These are phyloP conservation scores for Squalus acanthias DNA, from an alignment of 2,797 vertebrate genomes.

Conservation along the genomic window DNA sequence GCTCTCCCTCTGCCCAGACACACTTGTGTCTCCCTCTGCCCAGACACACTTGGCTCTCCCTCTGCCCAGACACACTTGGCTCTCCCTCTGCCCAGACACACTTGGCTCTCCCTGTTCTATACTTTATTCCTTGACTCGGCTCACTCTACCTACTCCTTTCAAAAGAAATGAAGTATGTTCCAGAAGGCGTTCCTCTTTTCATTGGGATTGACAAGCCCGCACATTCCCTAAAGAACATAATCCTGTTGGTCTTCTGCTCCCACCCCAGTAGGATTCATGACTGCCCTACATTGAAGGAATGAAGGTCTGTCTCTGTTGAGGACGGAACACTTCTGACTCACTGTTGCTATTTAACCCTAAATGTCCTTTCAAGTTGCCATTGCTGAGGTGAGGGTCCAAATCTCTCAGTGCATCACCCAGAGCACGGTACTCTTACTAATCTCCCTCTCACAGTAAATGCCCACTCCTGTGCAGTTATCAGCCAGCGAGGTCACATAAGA, in stretches of 20 bases:
- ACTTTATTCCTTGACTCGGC: no score
- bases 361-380: background rate
- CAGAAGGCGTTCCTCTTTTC: no score
- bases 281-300: background rate
- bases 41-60: no score
- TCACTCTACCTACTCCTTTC: no score
- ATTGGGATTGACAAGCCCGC: no score
- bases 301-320: background rate
- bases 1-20: no score
- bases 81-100: no score
- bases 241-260: background rate
- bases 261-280: background rate
- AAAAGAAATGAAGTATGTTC: no score
- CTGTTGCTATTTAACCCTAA: background rate
- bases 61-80: no score
- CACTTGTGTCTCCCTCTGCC: no score
- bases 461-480: background rate
- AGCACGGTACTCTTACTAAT: background rate
- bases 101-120: no score
- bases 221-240: background rate
- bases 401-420: background rate
- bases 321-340: background rate
- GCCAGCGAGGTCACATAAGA: background rate
- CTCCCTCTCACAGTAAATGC: background rate
- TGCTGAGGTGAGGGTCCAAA: background rate